Percentiles rank a stretch among this genome's conserved stretches.
Conservation (phyloP, 1,140 invertebrate genomes). For the Drepana arcuata region DNA sequence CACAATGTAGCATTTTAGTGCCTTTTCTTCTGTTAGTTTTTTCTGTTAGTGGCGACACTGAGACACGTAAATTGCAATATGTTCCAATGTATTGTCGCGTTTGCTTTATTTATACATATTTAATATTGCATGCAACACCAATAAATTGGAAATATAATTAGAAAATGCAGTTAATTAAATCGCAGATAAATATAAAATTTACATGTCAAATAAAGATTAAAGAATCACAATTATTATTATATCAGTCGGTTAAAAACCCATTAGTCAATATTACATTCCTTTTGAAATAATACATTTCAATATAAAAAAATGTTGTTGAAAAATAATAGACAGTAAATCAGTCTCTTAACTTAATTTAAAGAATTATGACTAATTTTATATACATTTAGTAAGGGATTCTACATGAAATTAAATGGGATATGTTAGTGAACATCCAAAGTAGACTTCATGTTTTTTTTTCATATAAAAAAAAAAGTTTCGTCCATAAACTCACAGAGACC, state of each 20-base stretch:
- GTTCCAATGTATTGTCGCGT: conserved; percentile 3
- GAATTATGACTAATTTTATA: not conserved
- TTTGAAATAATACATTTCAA: conserved; percentile 14
- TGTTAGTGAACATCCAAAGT: no score
- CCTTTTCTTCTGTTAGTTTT: no score
- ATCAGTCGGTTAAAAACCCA: conserved; percentile 54
- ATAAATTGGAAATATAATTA: no score
- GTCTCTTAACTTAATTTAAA: conserved; percentile 60
- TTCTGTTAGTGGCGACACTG: no score
- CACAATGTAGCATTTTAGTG: no score
- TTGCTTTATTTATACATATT: conserved; percentile 11
- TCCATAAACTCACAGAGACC: no score
- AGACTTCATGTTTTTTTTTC: no score
- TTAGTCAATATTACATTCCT: conserved; percentile 23
- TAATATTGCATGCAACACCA: no score
- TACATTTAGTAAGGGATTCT: not conserved
- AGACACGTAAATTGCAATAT: conserved; percentile 3
- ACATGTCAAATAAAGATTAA: conserved; percentile 20
- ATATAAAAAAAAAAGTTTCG: no score
- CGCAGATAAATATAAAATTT: conserved; percentile 18
- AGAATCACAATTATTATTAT: conserved; percentile 27
- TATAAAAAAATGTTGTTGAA: conserved; percentile 14
- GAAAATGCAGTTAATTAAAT: no score
- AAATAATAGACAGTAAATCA: conserved; percentile 58
- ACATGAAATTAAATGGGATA: no score